These are phyloP conservation scores for Drosophila emarginata DNA, from an alignment of 2,888 invertebrate genomes.

Conservation along the genomic window DNA sequence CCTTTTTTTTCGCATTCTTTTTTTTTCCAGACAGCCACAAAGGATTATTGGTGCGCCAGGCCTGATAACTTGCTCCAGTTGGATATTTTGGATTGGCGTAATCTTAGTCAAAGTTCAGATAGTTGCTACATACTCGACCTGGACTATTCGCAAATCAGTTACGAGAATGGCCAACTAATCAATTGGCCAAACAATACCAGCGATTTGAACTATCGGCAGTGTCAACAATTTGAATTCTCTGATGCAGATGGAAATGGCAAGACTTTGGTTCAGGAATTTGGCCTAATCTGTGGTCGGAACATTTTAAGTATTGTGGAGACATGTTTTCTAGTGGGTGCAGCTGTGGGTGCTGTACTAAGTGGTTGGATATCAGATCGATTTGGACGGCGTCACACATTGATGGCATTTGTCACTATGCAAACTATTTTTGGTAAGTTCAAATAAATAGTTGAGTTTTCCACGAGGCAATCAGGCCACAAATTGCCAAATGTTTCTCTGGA, in stretches of 20 bases:
- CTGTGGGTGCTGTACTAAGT: conserved; percentile 86
- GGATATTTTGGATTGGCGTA: conserved; percentile 83
- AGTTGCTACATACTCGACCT: conserved; percentile 82
- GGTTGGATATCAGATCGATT: conserved; percentile 87
- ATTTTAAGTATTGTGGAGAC: conserved; percentile 85
- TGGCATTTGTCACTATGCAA: conserved; percentile 85
- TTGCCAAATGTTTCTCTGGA: conserved; percentile 21
- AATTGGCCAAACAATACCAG: conserved; percentile 58
- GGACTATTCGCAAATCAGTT: conserved; percentile 54
- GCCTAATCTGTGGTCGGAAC: conserved; percentile 85
- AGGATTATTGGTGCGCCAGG: conserved; percentile 85
- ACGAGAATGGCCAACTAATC: conserved; percentile 45
- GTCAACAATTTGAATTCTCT: conserved; percentile 82
- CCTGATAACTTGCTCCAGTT: conserved; percentile 82
- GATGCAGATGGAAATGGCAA: conserved; percentile 66
- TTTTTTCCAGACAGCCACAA: conserved; percentile 82
- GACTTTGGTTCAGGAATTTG: conserved; percentile 85
- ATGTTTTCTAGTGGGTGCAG: conserved; percentile 86
- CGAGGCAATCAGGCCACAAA: conserved; percentile 29
- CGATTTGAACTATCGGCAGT: conserved; percentile 66
- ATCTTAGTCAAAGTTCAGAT: conserved; percentile 83
- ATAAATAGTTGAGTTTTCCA: conserved; percentile 41
- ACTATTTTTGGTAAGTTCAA: conserved; percentile 83
- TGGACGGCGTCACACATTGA: conserved; percentile 86
- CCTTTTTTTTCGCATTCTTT: not conserved